Percentiles rank a stretch among this genome's conserved stretches.
Conservation (phyloP, 1,140 invertebrate species). For the Cotesia glomerata region DNA sequence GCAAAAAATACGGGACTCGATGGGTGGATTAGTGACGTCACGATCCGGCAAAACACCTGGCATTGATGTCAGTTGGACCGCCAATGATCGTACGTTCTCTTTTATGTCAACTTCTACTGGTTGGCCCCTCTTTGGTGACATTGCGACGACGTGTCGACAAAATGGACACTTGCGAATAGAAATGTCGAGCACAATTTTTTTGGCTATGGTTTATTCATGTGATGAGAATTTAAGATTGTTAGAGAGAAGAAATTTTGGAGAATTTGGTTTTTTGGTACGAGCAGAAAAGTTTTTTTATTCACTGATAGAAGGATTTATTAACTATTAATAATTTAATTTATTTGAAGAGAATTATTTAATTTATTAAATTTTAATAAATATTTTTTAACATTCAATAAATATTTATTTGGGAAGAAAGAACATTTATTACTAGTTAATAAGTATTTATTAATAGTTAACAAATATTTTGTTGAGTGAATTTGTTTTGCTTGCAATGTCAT, state of each 20-base stretch:
- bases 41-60: constrained; percentile 53
- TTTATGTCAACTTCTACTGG: constrained; percentile 42
- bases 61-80: constrained; percentile 39
- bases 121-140: constrained; percentile 33
- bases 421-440: no score
- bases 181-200: not conserved
- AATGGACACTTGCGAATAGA: constrained; percentile 2
- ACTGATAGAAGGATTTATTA: no score
- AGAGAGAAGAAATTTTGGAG: not conserved
- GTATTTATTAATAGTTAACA: no score
- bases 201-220: not conserved
- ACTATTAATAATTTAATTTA: no score
- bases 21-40: constrained; percentile 63
- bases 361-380: no score
- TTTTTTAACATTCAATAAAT: no score
- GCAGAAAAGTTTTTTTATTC: no score
- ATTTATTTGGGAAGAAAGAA: no score
- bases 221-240: not conserved
- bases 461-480: no score
- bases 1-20: constrained; percentile 37
- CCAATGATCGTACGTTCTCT: constrained; percentile 18
- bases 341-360: no score
- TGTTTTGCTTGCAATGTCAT: no score
- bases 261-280: no score
- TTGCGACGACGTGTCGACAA: constrained; percentile 16